Conservation (phyloP, 2,113 vertebrate species). For the Scalopus aquaticus region DNA sequence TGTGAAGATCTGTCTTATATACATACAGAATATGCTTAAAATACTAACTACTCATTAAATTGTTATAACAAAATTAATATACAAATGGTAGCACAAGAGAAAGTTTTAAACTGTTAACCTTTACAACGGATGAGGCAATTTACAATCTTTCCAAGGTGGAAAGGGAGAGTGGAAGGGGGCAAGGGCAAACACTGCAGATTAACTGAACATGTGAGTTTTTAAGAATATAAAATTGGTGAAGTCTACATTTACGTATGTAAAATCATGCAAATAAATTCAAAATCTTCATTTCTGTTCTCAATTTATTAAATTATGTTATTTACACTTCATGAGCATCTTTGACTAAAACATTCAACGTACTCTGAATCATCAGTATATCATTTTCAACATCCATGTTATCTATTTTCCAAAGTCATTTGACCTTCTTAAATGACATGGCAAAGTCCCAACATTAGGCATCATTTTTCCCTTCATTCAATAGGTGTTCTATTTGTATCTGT, state of each 20-base stretch:
- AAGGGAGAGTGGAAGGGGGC: no score
- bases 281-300: not conserved
- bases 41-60: conserved; percentile 31
- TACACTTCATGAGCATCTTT: not conserved
- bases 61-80: not conserved
- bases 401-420: not conserved
- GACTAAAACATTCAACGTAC: not conserved
- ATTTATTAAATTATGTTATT: not conserved
- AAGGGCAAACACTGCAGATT: not conserved
- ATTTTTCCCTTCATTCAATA: not conserved
- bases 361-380: not conserved
- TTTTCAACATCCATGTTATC: not conserved
- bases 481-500: not conserved
- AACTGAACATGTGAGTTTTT: not conserved
- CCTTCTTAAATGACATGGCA: not conserved
- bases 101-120: not conserved
- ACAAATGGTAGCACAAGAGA: not conserved
- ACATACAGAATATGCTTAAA: not conserved
- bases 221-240: not conserved
- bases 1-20: not conserved
- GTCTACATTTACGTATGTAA: not conserved
- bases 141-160: not conserved
- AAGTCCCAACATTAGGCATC: not conserved
- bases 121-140: not conserved
- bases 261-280: not conserved